Evolutionary conservation across 2,888 invertebrate species (phyloP), one percentile per base, ranked within the genome.

Genomic region (Stratiomys singularior): DNA sequence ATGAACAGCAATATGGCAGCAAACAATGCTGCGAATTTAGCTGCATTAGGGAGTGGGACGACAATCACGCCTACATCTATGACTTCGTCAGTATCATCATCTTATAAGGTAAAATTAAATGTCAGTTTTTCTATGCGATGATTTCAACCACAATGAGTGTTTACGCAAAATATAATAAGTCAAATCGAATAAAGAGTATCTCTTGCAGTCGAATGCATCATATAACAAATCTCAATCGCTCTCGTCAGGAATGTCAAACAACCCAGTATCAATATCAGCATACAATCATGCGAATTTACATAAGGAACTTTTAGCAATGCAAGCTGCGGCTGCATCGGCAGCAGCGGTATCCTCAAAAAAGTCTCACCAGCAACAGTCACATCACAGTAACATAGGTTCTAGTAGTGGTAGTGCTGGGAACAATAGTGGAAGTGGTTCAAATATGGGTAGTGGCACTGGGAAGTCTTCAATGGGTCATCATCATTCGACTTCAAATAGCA

Each of bases 301-400:
- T 81, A 87, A 87, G 81, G 87, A 87, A 81, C 81, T 87, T 72
- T 81, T 87, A 79, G 87, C 87, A 76, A 87, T 87, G 87, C 87
- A 87, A 82, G 87, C 85, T 15, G 87, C 85, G 37, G 85, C 86
- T 28, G 85, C 81, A 56, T 78, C 80, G 71, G 81, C 81, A 46
- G 79, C 82, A 74, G 80, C 82, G 21, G 82, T 82, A 27, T 82
- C 83, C 64, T 82, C 83, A 71, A 82, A 83, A 77, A 82, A 82
- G 66, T 82, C 80, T 79, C 80, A 78, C 79, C 82, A 44, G n/a
- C 72, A 72, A 78, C 80, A 80, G 78, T 78, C 76, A 78, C 81
- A 37, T 23, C 74, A 72, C 23, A 64, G 66, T 21, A 66, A 30
- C 66, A 66, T 69, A 56, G 30, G 30, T 3, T 28, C 46, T 25